phyloP scores from a whole-genome alignment of 2,888 invertebrate genomes.

The Caenorhabditis uteleia region DNA sequence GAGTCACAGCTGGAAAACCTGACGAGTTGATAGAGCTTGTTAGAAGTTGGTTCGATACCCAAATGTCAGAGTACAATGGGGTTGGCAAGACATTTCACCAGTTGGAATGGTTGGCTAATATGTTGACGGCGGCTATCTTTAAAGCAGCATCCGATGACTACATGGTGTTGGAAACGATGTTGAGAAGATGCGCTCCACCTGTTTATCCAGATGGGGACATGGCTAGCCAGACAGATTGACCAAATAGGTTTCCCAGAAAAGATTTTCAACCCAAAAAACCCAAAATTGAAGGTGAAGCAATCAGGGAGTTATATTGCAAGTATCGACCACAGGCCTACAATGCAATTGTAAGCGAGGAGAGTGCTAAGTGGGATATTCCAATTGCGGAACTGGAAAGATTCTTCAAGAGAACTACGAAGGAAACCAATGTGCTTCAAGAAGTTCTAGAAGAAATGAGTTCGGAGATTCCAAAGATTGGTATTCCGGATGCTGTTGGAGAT shows the following conservation, averaged over 20 bases:
- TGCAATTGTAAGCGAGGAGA: background rate
- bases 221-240: slow-evolving; percentile 11
- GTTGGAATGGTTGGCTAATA: slow-evolving; percentile 1
- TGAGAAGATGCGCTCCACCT: slow-evolving; percentile 1
- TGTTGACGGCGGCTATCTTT: slow-evolving; percentile 4
- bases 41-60: slow-evolving; percentile 1
- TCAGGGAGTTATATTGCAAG: background rate
- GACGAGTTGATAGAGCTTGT: slow-evolving; percentile 1
- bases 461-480: background rate
- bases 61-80: background rate
- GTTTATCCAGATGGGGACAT: slow-evolving; percentile 3
- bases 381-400: slow-evolving; percentile 1
- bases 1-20: too few species aligned
- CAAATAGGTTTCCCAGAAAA: too few species aligned
- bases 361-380: background rate
- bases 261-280: too few species aligned
- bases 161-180: background rate
- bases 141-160: slow-evolving; percentile 9
- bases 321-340: background rate
- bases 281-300: background rate
- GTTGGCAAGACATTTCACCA: slow-evolving; percentile 2
- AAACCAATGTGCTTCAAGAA: slow-evolving; percentile 7
- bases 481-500: background rate
- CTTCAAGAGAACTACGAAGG: slow-evolving; percentile 3
- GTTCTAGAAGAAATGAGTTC: slow-evolving; percentile 2